Base-by-base conservation (phyloP, 2,888 invertebrate genomes). In the Odontothrips loti region DNA sequence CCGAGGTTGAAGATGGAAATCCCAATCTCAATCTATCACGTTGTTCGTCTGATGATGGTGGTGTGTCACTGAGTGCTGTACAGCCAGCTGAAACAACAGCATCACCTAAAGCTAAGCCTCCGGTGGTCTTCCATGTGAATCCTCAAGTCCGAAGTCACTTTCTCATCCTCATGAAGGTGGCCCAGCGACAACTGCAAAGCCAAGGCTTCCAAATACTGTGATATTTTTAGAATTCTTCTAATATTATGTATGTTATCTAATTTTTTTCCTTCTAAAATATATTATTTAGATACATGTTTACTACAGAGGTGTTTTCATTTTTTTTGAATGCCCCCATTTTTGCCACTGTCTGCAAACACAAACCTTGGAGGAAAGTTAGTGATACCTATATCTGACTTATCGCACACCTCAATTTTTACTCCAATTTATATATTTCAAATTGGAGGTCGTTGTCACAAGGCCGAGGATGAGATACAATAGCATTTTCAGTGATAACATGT, bases 161-260 rank as follows among this genome's bases (percentile, higher is more conserved):
- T 83, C 84, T 90, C 75, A 88, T 89, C 83, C 85, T 90, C 82
- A 87, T 91, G 80, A 87, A 87, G 79, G 86, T 90, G 82, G 89
- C 90, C 8, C 90, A 90, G 85, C 88, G 90, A 83, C 90, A 91
- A 85, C 87, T 87, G 83, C 87, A 88, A 83, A 87, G 87, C 83
- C 88, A 87, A 84, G 90, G 89, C 84, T 91, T 90, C 87, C 86
- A 88, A 58, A 89, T 90, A 83, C 87, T 90, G 81, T 88, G 87
- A 86, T 81, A 81, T 68, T 23, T 68, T 68, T 68, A n/a, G n/a
- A 68, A 23, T 9, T 4, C 20, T 68, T 4, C 9, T 68, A 68
- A 68, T 43, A 43, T 43, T 43, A 6, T 43, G 6, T 43, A 4
- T 43, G 34, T 43, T 43, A 43, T 43, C n/a, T n/a, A n/a, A n/a